Evolutionary conservation across 2,113 vertebrate genomes (phyloP).

Genomic region (Benitochromis conjunctus): DNA sequence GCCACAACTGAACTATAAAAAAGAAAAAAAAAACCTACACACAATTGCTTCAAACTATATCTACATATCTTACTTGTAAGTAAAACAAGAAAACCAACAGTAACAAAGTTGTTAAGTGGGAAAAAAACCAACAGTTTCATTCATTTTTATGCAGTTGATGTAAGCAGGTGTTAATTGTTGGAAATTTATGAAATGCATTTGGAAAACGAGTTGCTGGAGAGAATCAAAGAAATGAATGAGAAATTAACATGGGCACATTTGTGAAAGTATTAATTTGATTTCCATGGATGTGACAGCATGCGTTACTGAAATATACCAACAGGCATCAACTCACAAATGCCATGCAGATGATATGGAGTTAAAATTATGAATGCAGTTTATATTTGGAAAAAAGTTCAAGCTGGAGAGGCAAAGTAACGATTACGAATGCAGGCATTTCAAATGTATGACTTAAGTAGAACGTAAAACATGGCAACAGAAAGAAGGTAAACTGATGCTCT

Average conservation of each 20-base stretch:
- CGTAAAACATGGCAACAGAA: background rate
- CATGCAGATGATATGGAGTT: conserved; percentile 21
- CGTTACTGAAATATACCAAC: background rate
- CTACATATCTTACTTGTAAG: background rate
- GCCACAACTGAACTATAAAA: background rate
- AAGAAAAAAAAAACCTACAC: background rate
- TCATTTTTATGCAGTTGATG: background rate
- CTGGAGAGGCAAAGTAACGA: background rate
- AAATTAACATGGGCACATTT: background rate
- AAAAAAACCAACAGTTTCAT: background rate
- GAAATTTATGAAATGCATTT: background rate
- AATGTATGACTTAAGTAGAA: background rate
- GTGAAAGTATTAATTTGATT: background rate
- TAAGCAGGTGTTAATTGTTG: conserved; percentile 1
- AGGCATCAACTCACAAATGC: conserved; percentile 1
- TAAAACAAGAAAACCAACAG: background rate
- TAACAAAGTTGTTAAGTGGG: background rate
- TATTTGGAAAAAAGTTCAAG: background rate
- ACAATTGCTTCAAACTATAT: conserved; percentile 65
- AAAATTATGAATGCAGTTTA: background rate
- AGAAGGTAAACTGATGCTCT: background rate
- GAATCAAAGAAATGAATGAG: background rate
- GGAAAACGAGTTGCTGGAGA: background rate
- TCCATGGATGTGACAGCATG: background rate
- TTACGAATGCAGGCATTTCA: background rate